These are phyloP conservation scores for Sturnus vulgaris DNA, from an alignment of 2,113 vertebrate genomes.

Conservation along the genomic window DNA sequence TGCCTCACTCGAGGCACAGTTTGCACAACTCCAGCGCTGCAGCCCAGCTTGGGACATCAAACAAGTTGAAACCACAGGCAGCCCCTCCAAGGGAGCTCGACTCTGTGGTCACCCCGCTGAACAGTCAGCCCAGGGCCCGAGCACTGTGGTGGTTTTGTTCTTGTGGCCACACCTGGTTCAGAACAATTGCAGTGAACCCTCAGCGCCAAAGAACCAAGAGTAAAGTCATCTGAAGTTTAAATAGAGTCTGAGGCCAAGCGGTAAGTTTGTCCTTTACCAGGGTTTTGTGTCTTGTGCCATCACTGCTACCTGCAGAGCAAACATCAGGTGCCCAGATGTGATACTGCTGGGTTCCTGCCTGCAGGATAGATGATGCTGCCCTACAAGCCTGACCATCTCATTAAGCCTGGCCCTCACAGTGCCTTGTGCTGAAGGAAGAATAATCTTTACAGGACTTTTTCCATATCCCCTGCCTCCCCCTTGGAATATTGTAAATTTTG, in stretches of 20 bases:
- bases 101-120: neutral
- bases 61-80: neutral
- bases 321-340: accelerated
- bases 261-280: neutral
- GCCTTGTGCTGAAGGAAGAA: neutral
- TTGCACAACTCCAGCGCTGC: neutral
- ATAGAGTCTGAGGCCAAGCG: neutral
- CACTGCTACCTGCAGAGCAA: neutral
- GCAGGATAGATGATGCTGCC: neutral
- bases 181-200: neutral
- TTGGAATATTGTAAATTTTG: neutral
- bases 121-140: neutral
- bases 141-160: neutral
- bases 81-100: neutral
- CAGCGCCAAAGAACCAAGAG: neutral
- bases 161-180: neutral
- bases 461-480: neutral
- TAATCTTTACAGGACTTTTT: neutral
- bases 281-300: neutral
- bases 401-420: neutral
- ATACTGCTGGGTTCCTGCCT: neutral
- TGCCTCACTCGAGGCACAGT: neutral
- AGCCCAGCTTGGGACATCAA: neutral
- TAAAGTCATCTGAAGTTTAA: neutral
- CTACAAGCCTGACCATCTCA: neutral